Evolutionary conservation across 2,797 vertebrate species (phyloP), one percentile per base, ranked within the genome.

Genomic region (Enteromius paludinosus): DNA sequence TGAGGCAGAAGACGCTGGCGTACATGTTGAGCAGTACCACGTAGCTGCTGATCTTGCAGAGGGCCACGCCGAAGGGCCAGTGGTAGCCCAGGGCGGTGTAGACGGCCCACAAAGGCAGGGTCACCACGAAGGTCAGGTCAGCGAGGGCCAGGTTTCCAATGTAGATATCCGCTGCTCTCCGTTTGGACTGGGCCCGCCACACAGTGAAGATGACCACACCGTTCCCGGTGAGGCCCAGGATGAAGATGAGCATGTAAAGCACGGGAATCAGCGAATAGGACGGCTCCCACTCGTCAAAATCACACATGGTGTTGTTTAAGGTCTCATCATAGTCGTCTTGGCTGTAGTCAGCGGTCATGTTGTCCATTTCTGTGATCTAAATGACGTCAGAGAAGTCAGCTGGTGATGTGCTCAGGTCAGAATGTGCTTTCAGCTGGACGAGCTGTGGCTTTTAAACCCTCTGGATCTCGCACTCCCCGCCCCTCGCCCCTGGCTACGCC

Each of bases 1-100:
- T 96, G 87, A 97, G 96, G 92, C 97, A 96, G 93, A 97, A 98
- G 90, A 96, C 95, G 11, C 96, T 97, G 90, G 97, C 95, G 18
- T 96, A 97, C 96, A 97, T 96, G 94, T 96, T 97, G 85, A 98
- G 95, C 84, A 97, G 93, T 76, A 96, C 95, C 87, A 96, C 84
- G 43, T 95, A 97, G 88, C 96, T 96, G 92, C 97, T 96, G 88
- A 97, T 90, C 92, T 97, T 97, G 86, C 97, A 98, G 77, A 98
- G 95, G 3, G 93, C 92, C 83, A 94, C 92, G 7, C 97, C 97
- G 62, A 98, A 96, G n/a, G 95, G 94, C 97, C 97, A 97, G 90
- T 97, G 93, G 94, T 97, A 97, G 80, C 94, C 93, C 90, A 95
- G 93, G 5, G 95, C 96, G 1, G 97, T 95, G 93, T 96, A 97